Evolutionary conservation across 2,888 invertebrate species (phyloP).

Genomic region (Drosophila quinaria): DNA sequence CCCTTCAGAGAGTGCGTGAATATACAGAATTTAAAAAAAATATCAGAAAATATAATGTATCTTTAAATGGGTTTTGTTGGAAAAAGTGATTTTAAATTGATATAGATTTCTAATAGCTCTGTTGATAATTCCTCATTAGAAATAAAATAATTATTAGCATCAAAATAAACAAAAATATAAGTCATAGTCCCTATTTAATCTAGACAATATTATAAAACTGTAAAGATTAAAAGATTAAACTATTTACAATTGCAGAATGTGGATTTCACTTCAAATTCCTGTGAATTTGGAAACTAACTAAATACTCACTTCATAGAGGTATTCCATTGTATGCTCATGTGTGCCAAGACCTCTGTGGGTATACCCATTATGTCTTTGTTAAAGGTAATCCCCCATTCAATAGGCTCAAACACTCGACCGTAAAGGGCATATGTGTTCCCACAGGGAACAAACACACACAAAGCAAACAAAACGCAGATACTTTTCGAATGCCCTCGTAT

Average conservation of each 20-base stretch:
- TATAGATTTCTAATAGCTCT: too few species aligned
- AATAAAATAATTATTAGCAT: too few species aligned
- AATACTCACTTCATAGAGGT: background rate
- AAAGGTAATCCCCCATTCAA: constrained; percentile 31
- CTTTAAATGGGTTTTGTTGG: too few species aligned
- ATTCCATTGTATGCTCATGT: background rate
- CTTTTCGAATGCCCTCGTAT: constrained; percentile 67
- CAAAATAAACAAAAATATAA: background rate
- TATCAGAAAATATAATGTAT: too few species aligned
- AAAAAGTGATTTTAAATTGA: too few species aligned
- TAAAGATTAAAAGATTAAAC: background rate
- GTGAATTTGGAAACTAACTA: background rate
- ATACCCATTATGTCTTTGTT: constrained; percentile 22
- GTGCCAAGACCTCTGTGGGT: constrained; percentile 2
- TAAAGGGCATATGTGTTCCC: constrained; percentile 63
- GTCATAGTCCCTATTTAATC: background rate
- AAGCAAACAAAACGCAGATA: constrained; percentile 56
- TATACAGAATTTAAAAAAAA: background rate
- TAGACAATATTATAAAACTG: background rate
- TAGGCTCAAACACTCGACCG: constrained; percentile 16
- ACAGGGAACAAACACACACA: constrained; percentile 19
- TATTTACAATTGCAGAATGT: constrained; percentile 5
- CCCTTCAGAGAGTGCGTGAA: background rate
- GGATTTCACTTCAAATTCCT: constrained; percentile 5
- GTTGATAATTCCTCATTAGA: too few species aligned